Percentiles rank a stretch among this genome's conserved stretches.
Conservation (phyloP, 2,888 invertebrate genomes). For the Drosophila flavopinicola region DNA sequence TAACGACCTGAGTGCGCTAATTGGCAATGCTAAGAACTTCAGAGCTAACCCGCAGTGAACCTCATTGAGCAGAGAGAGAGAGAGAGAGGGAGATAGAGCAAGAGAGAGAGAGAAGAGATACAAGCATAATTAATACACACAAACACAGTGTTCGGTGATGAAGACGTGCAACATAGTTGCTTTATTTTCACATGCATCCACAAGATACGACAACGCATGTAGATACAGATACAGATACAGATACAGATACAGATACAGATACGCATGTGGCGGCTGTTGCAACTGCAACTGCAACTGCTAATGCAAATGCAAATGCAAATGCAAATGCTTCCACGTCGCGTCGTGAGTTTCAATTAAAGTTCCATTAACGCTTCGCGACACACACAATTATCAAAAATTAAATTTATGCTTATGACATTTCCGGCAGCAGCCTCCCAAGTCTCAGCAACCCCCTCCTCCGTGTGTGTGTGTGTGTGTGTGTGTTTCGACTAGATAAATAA, state of each 20-base stretch:
- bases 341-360: conserved; percentile 76
- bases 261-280: conserved; percentile 13
- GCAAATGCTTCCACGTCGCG: conserved; percentile 24
- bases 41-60: conserved; percentile 31
- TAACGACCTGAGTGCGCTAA: conserved; percentile 69
- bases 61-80: not conserved
- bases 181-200: conserved; percentile 45
- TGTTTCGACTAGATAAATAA: conserved; percentile 44
- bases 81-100: conserved; percentile 1
- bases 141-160: conserved; percentile 23
- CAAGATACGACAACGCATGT: conserved; percentile 42
- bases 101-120: conserved; percentile 1
- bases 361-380: conserved; percentile 79
- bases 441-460: conserved; percentile 2
- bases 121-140: conserved; percentile 16
- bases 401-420: conserved; percentile 78
- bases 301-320: not conserved
- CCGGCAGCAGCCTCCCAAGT: conserved; percentile 54
- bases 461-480: conserved; percentile 1
- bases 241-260: conserved; percentile 21
- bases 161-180: conserved; percentile 52
- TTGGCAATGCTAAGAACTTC: conserved; percentile 59
- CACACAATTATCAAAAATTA: conserved; percentile 78
- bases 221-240: conserved; percentile 16
- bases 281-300: conserved; percentile 1